Base-by-base conservation (phyloP, 2,797 vertebrate species). In the Gastrophryne carolinensis region DNA sequence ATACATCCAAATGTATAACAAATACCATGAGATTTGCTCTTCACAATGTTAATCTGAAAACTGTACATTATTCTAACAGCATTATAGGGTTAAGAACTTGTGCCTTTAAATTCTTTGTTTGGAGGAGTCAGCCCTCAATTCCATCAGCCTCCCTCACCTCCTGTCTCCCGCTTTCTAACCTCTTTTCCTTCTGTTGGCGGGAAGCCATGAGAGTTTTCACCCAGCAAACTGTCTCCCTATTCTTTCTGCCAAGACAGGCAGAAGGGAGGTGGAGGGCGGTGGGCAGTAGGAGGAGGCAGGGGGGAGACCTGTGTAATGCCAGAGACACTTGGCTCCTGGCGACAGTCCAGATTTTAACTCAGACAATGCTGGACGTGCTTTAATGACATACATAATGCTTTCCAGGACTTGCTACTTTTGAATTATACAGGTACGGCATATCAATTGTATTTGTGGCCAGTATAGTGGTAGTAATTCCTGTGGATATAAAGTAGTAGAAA, bases 181-280 rank as follows among this genome's bases (percentile, higher is more conserved):
- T 53, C 37, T 27, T 68, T 72, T 39, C 30, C 19, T 72, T 29
- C 26, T 58, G 50, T 47, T 77, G 75, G 60, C 61, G 30, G 21
- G 4, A 30, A 26, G 70, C 60, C 61, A 65, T 41, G 63, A 57
- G 37, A 50, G 37, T 69, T 77, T 80, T 79, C 52, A 52, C 50
- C 32, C 58, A 49, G 57, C 63, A 24, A 81, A 64, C 35, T 63
- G 72, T 54, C 56, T 75, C 63, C 49, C 17, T 54, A 47, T 27
- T 70, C 72, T 60, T 34, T 47, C 75, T 78, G 75, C 68, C 68
- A 78, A 77, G 50, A 15, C 47, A 29, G 57, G 15, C 23, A 58
- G 61, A 58, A 24, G 32, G 34, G 56, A 37, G 52, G 53, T 37
- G 39, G 73, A 10, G 26, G 35, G 50, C n/a, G 47, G 44, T 11